Percentiles rank a stretch among this genome's conserved stretches.
Evolutionary conservation across 2,797 vertebrate species (phyloP).

Genomic region (Limnodromus scolopaceus): DNA sequence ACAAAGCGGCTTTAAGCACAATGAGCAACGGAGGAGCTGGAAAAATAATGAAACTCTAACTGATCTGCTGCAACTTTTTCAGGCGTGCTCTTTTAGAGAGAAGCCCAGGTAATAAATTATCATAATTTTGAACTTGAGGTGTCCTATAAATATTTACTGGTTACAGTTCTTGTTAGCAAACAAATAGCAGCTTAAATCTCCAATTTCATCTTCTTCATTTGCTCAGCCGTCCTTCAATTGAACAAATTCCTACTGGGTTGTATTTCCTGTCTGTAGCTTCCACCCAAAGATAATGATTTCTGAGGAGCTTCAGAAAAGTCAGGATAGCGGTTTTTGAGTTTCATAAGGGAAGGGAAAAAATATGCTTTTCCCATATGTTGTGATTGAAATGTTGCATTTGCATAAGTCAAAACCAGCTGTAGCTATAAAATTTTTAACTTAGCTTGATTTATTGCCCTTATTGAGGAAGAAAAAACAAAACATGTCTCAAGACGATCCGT

Average conservation of each 20-base stretch:
- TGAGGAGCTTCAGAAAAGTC: background rate
- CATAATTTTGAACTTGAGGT: background rate
- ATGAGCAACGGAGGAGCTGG: background rate
- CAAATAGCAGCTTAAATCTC: background rate
- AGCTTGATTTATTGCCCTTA: constrained; percentile 57
- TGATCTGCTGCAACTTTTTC: background rate
- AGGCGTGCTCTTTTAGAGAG: background rate
- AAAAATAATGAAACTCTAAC: background rate
- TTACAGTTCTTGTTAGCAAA: background rate
- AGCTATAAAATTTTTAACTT: constrained; percentile 58
- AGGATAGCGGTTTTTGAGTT: constrained; percentile 17
- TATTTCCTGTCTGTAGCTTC: background rate
- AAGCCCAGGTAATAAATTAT: background rate
- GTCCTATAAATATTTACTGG: background rate
- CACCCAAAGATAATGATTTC: constrained; percentile 2
- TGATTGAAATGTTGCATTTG: constrained; percentile 64
- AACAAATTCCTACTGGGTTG: background rate
- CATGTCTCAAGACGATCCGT: background rate
- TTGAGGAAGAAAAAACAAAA: constrained; percentile 30
- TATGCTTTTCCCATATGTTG: constrained; percentile 50
- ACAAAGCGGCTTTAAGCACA: background rate
- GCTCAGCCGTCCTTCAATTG: background rate
- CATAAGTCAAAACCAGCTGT: constrained; percentile 66
- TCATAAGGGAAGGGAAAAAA: background rate
- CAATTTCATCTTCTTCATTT: background rate